Evolutionary conservation across 2,888 invertebrate species (phyloP).

Genomic region (Schrankia costaestrigalis): DNA sequence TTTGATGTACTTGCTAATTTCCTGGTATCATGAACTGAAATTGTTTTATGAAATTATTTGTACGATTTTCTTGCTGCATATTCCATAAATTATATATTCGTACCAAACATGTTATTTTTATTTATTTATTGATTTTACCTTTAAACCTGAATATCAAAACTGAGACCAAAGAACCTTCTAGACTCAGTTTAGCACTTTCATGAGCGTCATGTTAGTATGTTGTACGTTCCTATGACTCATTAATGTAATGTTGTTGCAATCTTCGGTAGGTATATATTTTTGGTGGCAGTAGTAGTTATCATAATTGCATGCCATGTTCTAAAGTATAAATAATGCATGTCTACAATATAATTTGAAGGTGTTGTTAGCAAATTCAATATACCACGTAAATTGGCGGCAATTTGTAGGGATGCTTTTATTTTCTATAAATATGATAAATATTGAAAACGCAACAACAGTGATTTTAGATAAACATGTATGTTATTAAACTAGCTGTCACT

Average conservation of each 20-base stretch:
- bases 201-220: constrained; percentile 25
- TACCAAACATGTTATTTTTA: constrained; percentile 32
- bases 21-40: constrained; percentile 21
- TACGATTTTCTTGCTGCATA: constrained; percentile 19
- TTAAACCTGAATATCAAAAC: constrained; percentile 18
- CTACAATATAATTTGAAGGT: no score
- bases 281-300: constrained; percentile 11
- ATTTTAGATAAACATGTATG: no score
- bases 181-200: constrained; percentile 36
- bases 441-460: no score
- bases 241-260: constrained; percentile 1
- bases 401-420: no score
- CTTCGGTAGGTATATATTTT: constrained; percentile 5
- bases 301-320: constrained; percentile 16
- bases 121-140: constrained; percentile 37
- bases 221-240: constrained; percentile 31
- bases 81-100: constrained; percentile 31
- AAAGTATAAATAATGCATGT: constrained; percentile 2
- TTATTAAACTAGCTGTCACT: no score
- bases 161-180: constrained; percentile 57
- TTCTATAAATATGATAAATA: no score
- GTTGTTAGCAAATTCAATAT: no score
- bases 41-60: constrained; percentile 30
- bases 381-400: no score
- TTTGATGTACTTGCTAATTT: constrained; percentile 15